Percentiles rank a stretch among this genome's conserved stretches.
phyloP scores from a whole-genome alignment of 2,888 invertebrate species.

The Pollenia labialis region DNA sequence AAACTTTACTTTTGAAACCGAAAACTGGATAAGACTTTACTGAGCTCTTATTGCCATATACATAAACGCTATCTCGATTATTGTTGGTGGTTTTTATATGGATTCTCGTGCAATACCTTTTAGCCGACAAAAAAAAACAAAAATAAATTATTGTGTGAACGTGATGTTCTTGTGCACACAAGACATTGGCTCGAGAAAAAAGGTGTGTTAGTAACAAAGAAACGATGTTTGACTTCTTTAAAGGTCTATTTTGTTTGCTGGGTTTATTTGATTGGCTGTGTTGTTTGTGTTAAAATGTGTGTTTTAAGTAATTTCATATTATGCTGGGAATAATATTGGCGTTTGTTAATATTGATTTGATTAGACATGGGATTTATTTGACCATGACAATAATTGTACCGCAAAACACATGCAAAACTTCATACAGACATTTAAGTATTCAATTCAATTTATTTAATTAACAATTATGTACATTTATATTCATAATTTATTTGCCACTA shows the following conservation, averaged over 20 bases:
- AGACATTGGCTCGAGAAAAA: background rate
- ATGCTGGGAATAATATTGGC: background rate
- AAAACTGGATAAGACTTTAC: too few species aligned
- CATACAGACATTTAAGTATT: background rate
- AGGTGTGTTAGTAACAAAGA: too few species aligned
- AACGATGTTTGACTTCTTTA: too few species aligned
- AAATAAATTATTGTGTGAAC: too few species aligned
- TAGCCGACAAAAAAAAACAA: too few species aligned
- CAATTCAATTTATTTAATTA: background rate
- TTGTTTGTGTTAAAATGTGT: background rate
- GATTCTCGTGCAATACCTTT: too few species aligned
- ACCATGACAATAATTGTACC: constrained; percentile 41
- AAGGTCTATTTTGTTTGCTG: background rate
- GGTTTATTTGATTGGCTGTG: background rate
- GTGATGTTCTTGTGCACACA: background rate
- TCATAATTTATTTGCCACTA: constrained; percentile 10
- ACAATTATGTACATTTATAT: background rate
- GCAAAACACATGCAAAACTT: constrained; percentile 18
- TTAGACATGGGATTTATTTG: constrained; percentile 56
- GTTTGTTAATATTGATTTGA: constrained; percentile 58
- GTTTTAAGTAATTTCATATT: background rate
- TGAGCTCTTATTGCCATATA: too few species aligned
- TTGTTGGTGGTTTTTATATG: too few species aligned
- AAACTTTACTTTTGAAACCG: too few species aligned
- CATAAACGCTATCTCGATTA: too few species aligned